Conservation (phyloP, 1,140 invertebrate genomes). For the Brachionus rubens region DNA sequence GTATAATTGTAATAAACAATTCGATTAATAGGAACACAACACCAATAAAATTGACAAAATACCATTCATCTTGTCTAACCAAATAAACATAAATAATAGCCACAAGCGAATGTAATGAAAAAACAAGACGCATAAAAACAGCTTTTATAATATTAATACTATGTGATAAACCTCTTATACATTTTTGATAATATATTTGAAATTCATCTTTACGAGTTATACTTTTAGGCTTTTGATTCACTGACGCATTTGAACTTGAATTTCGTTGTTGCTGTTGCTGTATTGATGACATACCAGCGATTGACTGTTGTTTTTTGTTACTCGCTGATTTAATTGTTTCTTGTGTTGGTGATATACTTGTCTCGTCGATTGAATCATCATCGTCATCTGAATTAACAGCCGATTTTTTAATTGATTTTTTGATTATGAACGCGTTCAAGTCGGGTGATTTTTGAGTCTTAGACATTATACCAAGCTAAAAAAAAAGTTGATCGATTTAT, state of each 20-base stretch:
- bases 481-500: too few relatives aligned
- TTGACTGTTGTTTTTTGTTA: not conserved
- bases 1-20: conserved; percentile 49
- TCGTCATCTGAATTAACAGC: too few relatives aligned
- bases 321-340: not conserved
- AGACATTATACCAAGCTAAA: too few relatives aligned
- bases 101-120: conserved; percentile 51
- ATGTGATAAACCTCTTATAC: conserved; percentile 23
- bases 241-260: not conserved
- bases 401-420: too few relatives aligned
- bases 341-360: too few relatives aligned
- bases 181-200: conserved; percentile 8
- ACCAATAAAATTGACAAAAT: conserved; percentile 51
- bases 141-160: conserved; percentile 51
- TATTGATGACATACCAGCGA: not conserved
- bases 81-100: conserved; percentile 52
- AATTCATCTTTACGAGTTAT: conserved; percentile 17
- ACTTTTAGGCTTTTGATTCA: not conserved
- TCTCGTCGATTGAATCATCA: too few relatives aligned
- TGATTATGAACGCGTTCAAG: too few relatives aligned
- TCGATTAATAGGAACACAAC: conserved; percentile 51
- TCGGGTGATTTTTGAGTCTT: too few relatives aligned
- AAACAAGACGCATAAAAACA: conserved; percentile 50
- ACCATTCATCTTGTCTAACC: conserved; percentile 48
- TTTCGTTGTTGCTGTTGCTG: not conserved